These are phyloP conservation scores for Scopus umbretta DNA, from an alignment of 2,113 vertebrate species.

Conservation along the genomic window DNA sequence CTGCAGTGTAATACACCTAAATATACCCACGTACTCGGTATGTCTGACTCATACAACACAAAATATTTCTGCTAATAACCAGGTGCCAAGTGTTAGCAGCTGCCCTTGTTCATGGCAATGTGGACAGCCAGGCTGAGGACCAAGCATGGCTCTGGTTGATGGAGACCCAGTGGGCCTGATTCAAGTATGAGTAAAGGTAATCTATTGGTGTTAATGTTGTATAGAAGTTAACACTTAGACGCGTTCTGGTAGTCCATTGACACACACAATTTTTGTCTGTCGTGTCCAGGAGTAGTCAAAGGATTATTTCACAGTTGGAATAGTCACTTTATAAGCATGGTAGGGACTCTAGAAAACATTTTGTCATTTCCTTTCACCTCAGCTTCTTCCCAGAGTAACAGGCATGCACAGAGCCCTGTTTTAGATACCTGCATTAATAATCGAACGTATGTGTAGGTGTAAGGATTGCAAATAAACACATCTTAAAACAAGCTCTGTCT, in stretches of 20 bases:
- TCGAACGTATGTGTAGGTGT: not conserved
- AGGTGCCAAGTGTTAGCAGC: not conserved
- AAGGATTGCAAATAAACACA: constrained; percentile 34
- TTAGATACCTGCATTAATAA: not conserved
- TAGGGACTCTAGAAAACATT: not conserved
- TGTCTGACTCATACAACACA: not conserved
- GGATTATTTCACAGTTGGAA: constrained; percentile 12
- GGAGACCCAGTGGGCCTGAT: not conserved
- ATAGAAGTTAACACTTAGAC: constrained; percentile 1
- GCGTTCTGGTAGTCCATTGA: not conserved
- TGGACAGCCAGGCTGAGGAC: not conserved
- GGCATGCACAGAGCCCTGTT: not conserved
- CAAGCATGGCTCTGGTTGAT: fast-evolving
- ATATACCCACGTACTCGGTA: not conserved
- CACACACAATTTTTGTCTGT: not conserved
- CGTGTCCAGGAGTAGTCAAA: not conserved
- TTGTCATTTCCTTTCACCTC: not conserved
- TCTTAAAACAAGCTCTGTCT: constrained; percentile 32
- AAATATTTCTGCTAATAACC: not conserved
- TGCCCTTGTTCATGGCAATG: not conserved
- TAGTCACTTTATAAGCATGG: not conserved
- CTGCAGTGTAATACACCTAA: not conserved
- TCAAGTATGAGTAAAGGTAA: not conserved
- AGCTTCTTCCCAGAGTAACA: not conserved
- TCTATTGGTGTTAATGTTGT: not conserved